Conservation (phyloP, 2,888 invertebrate species). For the Apomyelois bistriatella region DNA sequence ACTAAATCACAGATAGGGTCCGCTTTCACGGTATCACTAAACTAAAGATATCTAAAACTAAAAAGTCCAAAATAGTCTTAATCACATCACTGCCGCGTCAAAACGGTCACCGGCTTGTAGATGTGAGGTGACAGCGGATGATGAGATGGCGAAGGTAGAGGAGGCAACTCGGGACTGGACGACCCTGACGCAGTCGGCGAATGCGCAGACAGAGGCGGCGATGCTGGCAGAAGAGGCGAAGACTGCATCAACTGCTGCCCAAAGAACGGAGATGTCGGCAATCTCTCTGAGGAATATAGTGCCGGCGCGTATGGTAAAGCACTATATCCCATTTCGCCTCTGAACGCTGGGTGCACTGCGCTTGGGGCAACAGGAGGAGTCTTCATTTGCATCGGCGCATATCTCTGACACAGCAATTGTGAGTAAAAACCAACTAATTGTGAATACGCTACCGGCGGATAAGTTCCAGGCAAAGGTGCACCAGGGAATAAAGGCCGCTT, state of each 20-base stretch:
- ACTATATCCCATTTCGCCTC: conserved; percentile 62
- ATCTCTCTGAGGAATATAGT: conserved; percentile 50
- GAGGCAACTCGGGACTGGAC: conserved; percentile 65
- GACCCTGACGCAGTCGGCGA: conserved; percentile 61
- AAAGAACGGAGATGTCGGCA: conserved; percentile 52
- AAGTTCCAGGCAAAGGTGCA: conserved; percentile 79
- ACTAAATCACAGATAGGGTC: conserved; percentile 71
- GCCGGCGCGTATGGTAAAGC: conserved; percentile 62
- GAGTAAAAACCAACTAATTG: conserved; percentile 80
- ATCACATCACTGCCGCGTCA: conserved; percentile 69
- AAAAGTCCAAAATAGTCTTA: not conserved
- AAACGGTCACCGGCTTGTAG: conserved; percentile 79
- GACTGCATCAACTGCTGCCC: conserved; percentile 47
- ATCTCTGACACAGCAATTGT: conserved; percentile 84
- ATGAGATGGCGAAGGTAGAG: conserved; percentile 58
- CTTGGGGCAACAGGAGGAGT: conserved; percentile 73
- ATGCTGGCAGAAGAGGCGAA: conserved; percentile 57
- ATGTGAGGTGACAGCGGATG: conserved; percentile 69
- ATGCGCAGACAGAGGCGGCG: conserved; percentile 58
- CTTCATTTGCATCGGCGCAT: conserved; percentile 80
- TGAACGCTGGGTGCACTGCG: conserved; percentile 75
- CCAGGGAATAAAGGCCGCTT: conserved; percentile 86
- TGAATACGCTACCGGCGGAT: conserved; percentile 80
- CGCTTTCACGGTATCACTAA: conserved; percentile 32
- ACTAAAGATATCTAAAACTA: no score